phyloP scores from a whole-genome alignment of 2,797 vertebrate species.

The Poeciliopsis presidionis region DNA sequence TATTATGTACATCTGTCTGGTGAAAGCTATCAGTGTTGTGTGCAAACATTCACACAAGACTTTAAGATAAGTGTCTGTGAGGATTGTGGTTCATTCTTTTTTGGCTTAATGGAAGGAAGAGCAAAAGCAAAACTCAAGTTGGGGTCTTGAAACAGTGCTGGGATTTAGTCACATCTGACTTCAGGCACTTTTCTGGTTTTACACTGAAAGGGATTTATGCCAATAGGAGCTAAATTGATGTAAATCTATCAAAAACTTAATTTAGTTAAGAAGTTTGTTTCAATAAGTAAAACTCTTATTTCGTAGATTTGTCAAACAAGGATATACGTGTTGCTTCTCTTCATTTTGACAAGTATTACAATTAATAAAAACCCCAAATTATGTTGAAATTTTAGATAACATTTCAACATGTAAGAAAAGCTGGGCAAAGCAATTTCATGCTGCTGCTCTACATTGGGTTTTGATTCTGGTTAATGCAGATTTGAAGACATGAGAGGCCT shows the following conservation, averaged over 20 bases:
- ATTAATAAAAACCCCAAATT: background rate
- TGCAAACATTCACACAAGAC: background rate
- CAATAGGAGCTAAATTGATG: background rate
- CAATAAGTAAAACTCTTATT: background rate
- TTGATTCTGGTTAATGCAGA: no score
- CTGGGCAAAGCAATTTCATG: background rate
- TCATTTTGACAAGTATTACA: background rate
- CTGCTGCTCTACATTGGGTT: no score
- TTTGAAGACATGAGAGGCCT: no score
- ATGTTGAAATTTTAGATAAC: background rate
- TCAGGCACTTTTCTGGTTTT: background rate
- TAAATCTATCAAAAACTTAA: background rate
- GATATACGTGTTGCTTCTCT: background rate
- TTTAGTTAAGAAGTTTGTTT: background rate
- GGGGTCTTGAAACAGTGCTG: background rate
- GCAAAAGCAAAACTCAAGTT: background rate
- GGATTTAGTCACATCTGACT: background rate
- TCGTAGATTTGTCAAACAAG: background rate
- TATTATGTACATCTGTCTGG: background rate
- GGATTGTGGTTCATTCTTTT: background rate
- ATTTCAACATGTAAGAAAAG: background rate
- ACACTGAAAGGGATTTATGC: background rate
- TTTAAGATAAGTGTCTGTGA: background rate
- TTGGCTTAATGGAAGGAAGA: background rate
- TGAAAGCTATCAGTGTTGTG: background rate